Evolutionary conservation across 2,797 vertebrate species (phyloP), one percentile per base, ranked within the genome.

Genomic region (Gadopsis marmoratus): DNA sequence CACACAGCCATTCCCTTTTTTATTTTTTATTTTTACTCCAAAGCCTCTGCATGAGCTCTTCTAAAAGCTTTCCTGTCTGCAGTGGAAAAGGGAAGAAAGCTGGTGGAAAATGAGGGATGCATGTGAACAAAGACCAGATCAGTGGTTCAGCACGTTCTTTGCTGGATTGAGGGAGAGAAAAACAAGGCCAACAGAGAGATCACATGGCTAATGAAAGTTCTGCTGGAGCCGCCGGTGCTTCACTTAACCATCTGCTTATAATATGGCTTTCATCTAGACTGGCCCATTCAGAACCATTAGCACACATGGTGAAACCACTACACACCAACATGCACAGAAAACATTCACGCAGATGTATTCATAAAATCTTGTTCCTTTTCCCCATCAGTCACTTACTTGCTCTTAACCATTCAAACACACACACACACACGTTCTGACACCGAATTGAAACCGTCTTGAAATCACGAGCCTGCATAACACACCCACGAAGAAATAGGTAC

Each of bases 121-220:
- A 14, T 66, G 64, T 56, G 68, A 74, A 48, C 23, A 59, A 47
- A 73, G 37, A 80, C 51, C 64, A 76, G 87, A 78, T 81, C 75
- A 63, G 68, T 39, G 55, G 55, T 64, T 70, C 58, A 6, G 71
- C 73, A 68, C 7, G 21, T 74, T 74, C 35, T 75, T 63, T 61
- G 29, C 17, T 31, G n/a, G 54, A 59, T 39, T 62, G 19, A 64
- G 29, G 50, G 64, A 67, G 26, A 76, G 50, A 72, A 74, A 82
- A 76, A 71, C 29, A 45, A 79, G 72, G 82, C 71, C 74, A 78
- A 71, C n/a, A 35, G 71, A 69, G 67, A 85, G 75, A 77, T 83
- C 79, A 73, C 61, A 69, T 41, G 21, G 79, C 74, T 81, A 79
- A 82, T 77, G 66, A 86, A 83, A 77, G 68, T 86, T 89, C 68